Evolutionary conservation across 2,113 vertebrate genomes (phyloP).

Genomic region (Phyllostomus hastatus): DNA sequence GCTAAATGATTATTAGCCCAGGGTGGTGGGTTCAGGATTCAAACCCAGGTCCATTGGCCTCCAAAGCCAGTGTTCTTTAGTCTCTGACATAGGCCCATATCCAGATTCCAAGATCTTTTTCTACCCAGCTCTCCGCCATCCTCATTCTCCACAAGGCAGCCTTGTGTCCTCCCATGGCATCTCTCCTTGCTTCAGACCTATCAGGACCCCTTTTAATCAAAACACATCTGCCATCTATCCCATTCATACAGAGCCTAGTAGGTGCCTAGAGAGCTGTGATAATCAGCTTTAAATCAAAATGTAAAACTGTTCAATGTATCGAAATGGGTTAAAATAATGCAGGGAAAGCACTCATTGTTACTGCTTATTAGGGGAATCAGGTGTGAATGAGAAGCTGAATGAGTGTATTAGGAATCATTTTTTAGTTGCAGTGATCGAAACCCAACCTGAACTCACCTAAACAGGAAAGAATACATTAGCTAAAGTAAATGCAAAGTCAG

Average conservation of each 20-base stretch:
- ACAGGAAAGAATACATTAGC: neutral
- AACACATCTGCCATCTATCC: neutral
- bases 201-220: neutral
- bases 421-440: neutral
- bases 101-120: neutral
- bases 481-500: neutral
- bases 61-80: neutral
- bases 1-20: neutral
- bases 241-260: neutral
- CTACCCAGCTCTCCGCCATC: neutral
- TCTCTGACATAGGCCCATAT: neutral
- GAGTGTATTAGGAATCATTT: neutral
- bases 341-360: neutral
- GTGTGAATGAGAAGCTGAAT: neutral
- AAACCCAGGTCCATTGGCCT: neutral
- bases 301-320: neutral
- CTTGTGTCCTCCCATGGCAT: neutral
- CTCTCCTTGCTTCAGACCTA: neutral
- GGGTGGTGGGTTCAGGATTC: neutral
- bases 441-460: neutral
- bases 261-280: neutral
- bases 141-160: neutral
- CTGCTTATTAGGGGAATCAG: neutral
- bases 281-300: conserved; percentile 30
- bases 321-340: neutral